Evolutionary conservation across 2,888 invertebrate species (phyloP).

Genomic region (Thera britannica): DNA sequence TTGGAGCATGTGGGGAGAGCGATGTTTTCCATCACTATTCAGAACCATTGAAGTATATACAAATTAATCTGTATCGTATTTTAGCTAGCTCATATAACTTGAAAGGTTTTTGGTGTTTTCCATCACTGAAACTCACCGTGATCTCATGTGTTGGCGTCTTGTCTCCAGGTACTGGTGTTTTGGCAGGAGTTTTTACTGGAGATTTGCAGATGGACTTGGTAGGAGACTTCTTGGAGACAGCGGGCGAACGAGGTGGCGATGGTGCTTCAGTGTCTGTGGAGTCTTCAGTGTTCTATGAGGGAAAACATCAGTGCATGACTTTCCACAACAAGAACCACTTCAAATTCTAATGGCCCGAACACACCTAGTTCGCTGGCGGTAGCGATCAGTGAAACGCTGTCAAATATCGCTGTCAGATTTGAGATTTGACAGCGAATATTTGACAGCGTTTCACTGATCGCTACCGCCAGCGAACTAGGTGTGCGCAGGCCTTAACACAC

Average conservation of each 20-base stretch:
- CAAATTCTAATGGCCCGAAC: too few relatives aligned
- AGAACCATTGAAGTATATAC: not conserved
- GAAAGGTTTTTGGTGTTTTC: not conserved
- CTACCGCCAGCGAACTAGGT: too few relatives aligned
- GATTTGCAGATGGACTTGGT: slow-evolving; percentile 46
- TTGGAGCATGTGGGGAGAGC: not conserved
- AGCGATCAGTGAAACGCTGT: too few relatives aligned
- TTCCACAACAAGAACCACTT: not conserved
- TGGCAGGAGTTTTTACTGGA: slow-evolving; percentile 45
- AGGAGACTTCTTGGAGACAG: slow-evolving; percentile 60
- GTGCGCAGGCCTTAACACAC: too few relatives aligned
- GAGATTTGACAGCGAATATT: too few relatives aligned
- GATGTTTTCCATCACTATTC: slow-evolving; percentile 2
- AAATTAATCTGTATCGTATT: not conserved
- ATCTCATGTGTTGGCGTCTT: slow-evolving; percentile 71
- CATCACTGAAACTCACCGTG: slow-evolving; percentile 55
- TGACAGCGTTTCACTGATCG: too few relatives aligned
- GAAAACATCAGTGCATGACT: not conserved
- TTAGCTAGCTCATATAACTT: not conserved
- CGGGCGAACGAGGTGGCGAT: slow-evolving; percentile 60
- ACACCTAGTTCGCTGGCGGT: too few relatives aligned
- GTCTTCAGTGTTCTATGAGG: slow-evolving; percentile 69
- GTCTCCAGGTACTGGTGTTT: slow-evolving; percentile 39
- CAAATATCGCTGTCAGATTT: too few relatives aligned
- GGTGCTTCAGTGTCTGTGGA: slow-evolving; percentile 75